A percentile compares a stretch with the other conserved stretches of the same genome.
Conservation (phyloP, 2,113 vertebrate species). For the Carlito syrichta region DNA sequence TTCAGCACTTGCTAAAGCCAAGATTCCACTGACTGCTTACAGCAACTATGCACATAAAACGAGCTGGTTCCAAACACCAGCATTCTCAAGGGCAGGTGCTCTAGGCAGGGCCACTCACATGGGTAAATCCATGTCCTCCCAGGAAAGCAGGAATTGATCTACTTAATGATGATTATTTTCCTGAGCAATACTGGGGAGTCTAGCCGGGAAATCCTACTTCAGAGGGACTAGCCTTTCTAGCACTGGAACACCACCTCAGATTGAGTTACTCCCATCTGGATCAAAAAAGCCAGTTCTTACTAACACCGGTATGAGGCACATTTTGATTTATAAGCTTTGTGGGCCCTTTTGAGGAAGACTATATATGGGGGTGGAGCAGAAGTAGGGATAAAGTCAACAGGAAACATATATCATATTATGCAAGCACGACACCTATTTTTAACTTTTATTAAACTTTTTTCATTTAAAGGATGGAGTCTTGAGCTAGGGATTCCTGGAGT, state of each 20-base stretch:
- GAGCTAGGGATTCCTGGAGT: background rate
- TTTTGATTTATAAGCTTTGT: background rate
- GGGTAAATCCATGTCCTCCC: background rate
- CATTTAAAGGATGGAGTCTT: constrained; percentile 1
- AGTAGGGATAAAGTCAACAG: background rate
- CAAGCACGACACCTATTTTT: background rate
- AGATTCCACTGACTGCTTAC: background rate
- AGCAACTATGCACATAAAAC: background rate
- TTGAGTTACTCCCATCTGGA: background rate
- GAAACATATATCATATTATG: background rate
- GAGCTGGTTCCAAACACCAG: background rate
- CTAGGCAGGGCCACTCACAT: background rate
- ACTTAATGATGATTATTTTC: background rate
- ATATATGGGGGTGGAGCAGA: background rate
- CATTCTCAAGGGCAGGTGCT: background rate
- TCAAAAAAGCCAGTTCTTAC: background rate
- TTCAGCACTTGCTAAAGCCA: background rate
- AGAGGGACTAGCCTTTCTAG: background rate
- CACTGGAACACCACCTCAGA: background rate
- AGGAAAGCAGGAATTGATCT: background rate
- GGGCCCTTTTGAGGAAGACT: background rate
- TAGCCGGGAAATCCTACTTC: background rate
- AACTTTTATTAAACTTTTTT: constrained; percentile 4
- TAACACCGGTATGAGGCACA: background rate
- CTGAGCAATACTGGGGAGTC: background rate